Evolutionary conservation across 2,797 vertebrate species (phyloP).

Genomic region (Poeciliopsis turneri): DNA sequence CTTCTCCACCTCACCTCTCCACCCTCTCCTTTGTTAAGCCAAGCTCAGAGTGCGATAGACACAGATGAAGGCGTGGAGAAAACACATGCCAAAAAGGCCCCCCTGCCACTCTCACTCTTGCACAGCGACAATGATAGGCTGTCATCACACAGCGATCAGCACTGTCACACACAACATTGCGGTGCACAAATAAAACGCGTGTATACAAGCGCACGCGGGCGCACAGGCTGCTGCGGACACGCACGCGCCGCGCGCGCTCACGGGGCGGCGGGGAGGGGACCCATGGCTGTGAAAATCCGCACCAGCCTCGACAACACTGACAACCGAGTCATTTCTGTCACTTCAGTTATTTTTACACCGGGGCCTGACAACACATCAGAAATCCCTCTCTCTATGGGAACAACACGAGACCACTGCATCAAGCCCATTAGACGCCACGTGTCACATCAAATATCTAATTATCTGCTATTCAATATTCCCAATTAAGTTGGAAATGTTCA

Average conservation of each 20-base stretch:
- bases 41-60: slow-evolving; percentile 77
- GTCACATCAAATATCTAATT: slow-evolving; percentile 83
- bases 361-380: slow-evolving; percentile 81
- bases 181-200: slow-evolving; percentile 61
- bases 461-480: slow-evolving; percentile 81
- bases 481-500: slow-evolving; percentile 78
- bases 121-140: slow-evolving; percentile 83
- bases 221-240: slow-evolving; percentile 33
- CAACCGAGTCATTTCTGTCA: slow-evolving; percentile 84
- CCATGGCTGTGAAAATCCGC: slow-evolving; percentile 80
- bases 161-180: slow-evolving; percentile 81
- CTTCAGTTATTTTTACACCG: slow-evolving; percentile 83
- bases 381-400: slow-evolving; percentile 79
- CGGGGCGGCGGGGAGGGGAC: slow-evolving; percentile 55
- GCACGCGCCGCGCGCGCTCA: slow-evolving; percentile 46
- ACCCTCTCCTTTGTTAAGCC: slow-evolving; percentile 76
- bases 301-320: slow-evolving; percentile 81
- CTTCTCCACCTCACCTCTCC: slow-evolving; percentile 36
- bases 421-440: slow-evolving; percentile 81
- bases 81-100: slow-evolving; percentile 81
- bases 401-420: slow-evolving; percentile 81
- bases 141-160: slow-evolving; percentile 82
- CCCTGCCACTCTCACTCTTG: slow-evolving; percentile 82
- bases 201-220: slow-evolving; percentile 39
- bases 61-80: slow-evolving; percentile 82